Evolutionary conservation across 2,113 vertebrate genomes (phyloP).

Genomic region (Vidua chalybeata): DNA sequence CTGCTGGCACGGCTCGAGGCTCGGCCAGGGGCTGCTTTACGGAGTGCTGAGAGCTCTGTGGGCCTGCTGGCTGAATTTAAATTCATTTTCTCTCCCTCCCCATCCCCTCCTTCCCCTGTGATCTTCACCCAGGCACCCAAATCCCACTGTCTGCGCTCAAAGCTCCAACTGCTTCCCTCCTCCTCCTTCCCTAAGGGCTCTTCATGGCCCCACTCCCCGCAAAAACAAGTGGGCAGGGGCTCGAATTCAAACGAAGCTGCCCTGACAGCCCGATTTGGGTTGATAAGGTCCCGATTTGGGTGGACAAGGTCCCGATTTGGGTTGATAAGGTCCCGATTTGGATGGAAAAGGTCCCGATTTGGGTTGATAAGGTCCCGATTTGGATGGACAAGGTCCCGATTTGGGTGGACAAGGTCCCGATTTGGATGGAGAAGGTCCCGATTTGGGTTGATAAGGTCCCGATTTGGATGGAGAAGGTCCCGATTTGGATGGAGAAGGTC

Average conservation of each 20-base stretch:
- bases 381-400: rapidly evolving
- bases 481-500: not conserved
- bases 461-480: no score
- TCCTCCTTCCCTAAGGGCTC: not conserved
- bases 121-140: no score
- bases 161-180: not conserved
- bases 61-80: rapidly evolving
- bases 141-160: rapidly evolving
- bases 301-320: no score
- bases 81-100: not conserved
- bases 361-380: not conserved
- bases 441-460: not conserved
- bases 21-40: not conserved
- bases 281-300: rapidly evolving
- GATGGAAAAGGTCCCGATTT: rapidly evolving
- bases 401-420: rapidly evolving
- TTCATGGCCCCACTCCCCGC: not conserved
- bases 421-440: rapidly evolving
- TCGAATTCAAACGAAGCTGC: rapidly evolving
- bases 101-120: not conserved
- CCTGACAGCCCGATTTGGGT: rapidly evolving
- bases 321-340: rapidly evolving
- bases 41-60: rapidly evolving
- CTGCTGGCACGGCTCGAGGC: rapidly evolving
- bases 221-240: not conserved